Evolutionary conservation across 1,140 invertebrate species (phyloP), one percentile per base, ranked within the genome.

Genomic region (Cheumatopsyche charites): DNA sequence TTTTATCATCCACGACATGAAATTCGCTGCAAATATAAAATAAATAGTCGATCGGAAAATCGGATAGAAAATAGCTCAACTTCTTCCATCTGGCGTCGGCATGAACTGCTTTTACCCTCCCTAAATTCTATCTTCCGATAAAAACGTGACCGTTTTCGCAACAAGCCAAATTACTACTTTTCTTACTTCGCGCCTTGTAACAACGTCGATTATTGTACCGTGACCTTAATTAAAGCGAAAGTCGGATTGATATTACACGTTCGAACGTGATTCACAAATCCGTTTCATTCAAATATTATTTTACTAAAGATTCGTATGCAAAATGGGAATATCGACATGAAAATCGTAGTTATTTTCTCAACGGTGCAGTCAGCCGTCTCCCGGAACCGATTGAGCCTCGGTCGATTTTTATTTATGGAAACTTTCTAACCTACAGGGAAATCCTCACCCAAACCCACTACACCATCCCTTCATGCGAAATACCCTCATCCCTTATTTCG

Each of bases 401-500:
- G 13, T n/a, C 26, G 62, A 19, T 65, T 65, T 65, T 65, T 65
- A 65, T 65, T 65, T 65, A 65, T 65, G 62, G 62, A 65, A 65
- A 65, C 62, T 65, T 61, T 19, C 11, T 21, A 15, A 12, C 29
- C 41, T 36, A 36, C 29, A 36, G 29, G 29, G 29, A 36, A 36
- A 36, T 36, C 29, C 29, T 36, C 9, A 3, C 29, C 29, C 9
- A 36, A 3, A n/a, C n/a, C n/a, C n/a, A n/a, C n/a, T n/a, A 1
- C 21, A 15, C 21, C 55, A 15, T 13, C 45, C 13, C 45, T n/a
- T 13, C 45, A 36, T 13, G 13, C 13, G 4, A 3, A 49, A 5
- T 23, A 12, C 19, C 6, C 55, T 19, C 23, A 25, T 11, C n/a
- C 55, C 3, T 6, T 25, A 13, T 5, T 4, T 6, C 7, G 9